These are phyloP conservation scores for Synanthedon andrenaeformis DNA, from an alignment of 2,888 invertebrate species.

Conservation along the genomic window DNA sequence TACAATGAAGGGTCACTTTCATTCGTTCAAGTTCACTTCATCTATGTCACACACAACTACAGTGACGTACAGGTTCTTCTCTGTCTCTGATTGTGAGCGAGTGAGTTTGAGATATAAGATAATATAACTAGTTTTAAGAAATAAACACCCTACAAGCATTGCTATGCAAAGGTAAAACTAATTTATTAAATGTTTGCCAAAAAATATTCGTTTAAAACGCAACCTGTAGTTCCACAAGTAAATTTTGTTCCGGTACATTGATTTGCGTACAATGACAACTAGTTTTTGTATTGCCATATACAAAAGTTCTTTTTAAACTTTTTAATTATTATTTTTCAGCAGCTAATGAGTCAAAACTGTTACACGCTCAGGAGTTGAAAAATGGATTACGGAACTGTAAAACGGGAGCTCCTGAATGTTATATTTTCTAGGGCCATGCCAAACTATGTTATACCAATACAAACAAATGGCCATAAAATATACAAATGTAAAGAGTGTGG, in stretches of 20 bases:
- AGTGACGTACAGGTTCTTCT: too few relatives aligned
- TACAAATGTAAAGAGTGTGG: slow-evolving; percentile 67
- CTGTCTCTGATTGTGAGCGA: too few relatives aligned
- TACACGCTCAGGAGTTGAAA: background rate
- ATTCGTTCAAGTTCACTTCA: slow-evolving; percentile 1
- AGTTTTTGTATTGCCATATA: too few relatives aligned
- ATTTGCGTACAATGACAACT: too few relatives aligned
- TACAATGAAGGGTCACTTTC: slow-evolving; percentile 29
- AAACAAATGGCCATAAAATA: slow-evolving; percentile 42
- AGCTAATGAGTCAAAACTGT: too few relatives aligned
- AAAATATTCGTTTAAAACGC: too few relatives aligned
- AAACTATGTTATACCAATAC: slow-evolving; percentile 35
- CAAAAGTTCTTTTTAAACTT: too few relatives aligned
- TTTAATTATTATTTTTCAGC: background rate
- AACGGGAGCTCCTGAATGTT: slow-evolving; percentile 45
- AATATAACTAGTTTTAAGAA: background rate
- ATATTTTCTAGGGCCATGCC: slow-evolving; percentile 50
- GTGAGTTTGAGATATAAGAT: too few relatives aligned
- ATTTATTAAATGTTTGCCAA: too few relatives aligned
- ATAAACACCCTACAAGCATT: background rate
- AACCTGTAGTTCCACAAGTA: too few relatives aligned
- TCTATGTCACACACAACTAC: too few relatives aligned
- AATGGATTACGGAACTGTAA: slow-evolving; percentile 17
- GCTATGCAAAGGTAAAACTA: background rate
- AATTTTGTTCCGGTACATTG: too few relatives aligned